These are phyloP conservation scores for Halcyon senegalensis DNA, from an alignment of 2,113 vertebrate genomes.

Conservation along the genomic window DNA sequence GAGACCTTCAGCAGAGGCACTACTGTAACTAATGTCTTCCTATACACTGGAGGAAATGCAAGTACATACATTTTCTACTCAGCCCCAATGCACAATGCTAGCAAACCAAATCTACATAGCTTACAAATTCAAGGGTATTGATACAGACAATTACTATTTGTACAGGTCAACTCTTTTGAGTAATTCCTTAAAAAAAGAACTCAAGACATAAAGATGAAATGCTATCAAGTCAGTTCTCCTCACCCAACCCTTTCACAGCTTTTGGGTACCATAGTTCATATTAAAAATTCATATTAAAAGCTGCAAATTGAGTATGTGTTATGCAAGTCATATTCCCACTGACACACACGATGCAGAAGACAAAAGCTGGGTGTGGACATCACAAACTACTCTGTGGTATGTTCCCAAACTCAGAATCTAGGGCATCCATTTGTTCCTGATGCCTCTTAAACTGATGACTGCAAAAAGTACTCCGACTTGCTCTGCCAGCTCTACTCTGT, in stretches of 20 bases:
- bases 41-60: not conserved
- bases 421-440: not conserved
- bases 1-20: not conserved
- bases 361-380: not conserved
- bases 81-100: not conserved
- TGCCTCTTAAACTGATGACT: accelerated
- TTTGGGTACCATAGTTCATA: not conserved
- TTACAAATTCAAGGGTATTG: not conserved
- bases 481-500: not conserved
- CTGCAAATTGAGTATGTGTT: not conserved
- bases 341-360: not conserved
- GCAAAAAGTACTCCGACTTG: not conserved
- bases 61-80: not conserved
- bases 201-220: not conserved
- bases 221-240: not conserved
- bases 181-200: not conserved
- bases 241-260: not conserved
- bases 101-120: not conserved
- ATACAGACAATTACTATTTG: not conserved
- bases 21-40: not conserved
- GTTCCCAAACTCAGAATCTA: not conserved
- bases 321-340: not conserved
- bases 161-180: not conserved
- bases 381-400: not conserved
- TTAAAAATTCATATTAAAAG: not conserved